Evolutionary conservation across 2,888 invertebrate species (phyloP).

Genomic region (Emmelina monodactyla): DNA sequence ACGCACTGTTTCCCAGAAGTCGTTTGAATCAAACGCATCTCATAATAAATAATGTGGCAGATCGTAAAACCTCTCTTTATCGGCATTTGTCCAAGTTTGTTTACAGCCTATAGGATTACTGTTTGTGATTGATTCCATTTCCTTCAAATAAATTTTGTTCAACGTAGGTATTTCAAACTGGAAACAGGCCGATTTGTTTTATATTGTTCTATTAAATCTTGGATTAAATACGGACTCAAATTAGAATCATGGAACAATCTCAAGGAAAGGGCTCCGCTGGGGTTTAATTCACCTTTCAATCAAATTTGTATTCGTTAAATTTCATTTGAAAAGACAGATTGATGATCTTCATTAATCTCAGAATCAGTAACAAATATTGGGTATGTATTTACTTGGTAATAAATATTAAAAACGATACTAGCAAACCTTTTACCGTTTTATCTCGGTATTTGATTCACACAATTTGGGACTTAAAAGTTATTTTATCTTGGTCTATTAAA

Average conservation of each 20-base stretch:
- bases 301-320: conserved; percentile 24
- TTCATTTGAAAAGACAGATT: conserved; percentile 17
- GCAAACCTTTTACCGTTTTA: too few species aligned
- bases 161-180: conserved; percentile 24
- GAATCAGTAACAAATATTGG: too few species aligned
- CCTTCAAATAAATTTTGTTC: conserved; percentile 41
- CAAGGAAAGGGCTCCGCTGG: too few species aligned
- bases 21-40: conserved; percentile 35
- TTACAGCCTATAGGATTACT: conserved; percentile 53
- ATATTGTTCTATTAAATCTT: conserved; percentile 34
- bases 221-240: conserved; percentile 24
- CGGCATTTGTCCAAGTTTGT: conserved; percentile 48
- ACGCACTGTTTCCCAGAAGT: conserved; percentile 33
- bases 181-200: conserved; percentile 40
- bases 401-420: too few species aligned
- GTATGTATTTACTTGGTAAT: too few species aligned
- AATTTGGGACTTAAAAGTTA: conserved; percentile 2
- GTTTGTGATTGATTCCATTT: conserved; percentile 56
- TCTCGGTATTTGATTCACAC: too few species aligned
- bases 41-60: conserved; percentile 56
- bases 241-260: conserved; percentile 29
- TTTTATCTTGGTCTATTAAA: conserved; percentile 7
- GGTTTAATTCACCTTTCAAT: conserved; percentile 27
- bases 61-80: conserved; percentile 50
- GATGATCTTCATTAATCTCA: too few species aligned